A percentile compares a stretch with the other conserved stretches of the same genome.
Conservation (phyloP, 2,888 invertebrate species). For the Acronicta alni region DNA sequence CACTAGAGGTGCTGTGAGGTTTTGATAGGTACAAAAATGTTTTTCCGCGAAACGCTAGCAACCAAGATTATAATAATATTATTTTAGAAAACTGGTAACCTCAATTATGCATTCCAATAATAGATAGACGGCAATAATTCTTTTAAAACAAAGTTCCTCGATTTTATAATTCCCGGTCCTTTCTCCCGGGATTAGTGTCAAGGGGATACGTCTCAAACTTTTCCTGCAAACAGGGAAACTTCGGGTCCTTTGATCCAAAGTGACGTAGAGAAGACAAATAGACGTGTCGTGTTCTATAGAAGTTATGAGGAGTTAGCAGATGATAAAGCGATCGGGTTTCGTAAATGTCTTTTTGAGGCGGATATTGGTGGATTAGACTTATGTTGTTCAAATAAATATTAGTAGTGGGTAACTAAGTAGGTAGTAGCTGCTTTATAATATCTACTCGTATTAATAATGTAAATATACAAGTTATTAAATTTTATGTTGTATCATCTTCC, state of each 20-base stretch:
- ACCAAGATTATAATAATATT: neutral
- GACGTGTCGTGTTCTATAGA: constrained; percentile 43
- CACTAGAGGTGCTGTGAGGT: no score
- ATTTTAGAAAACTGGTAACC: no score
- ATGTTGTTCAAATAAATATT: neutral
- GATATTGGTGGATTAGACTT: neutral
- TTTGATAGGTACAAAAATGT: no score
- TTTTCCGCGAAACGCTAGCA: no score
- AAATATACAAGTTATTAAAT: no score
- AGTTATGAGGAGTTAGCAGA: constrained; percentile 30
- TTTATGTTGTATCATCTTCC: no score
- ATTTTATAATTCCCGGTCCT: constrained; percentile 52
- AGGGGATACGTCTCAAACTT: constrained; percentile 44
- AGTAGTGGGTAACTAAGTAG: no score
- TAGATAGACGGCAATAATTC: constrained; percentile 16
- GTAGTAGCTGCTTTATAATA: no score
- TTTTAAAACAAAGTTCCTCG: constrained; percentile 27
- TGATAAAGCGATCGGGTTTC: constrained; percentile 43
- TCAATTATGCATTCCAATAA: no score
- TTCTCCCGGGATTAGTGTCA: constrained; percentile 54
- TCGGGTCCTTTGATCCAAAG: constrained; percentile 41
- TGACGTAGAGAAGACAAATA: constrained; percentile 54
- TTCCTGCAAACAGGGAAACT: constrained; percentile 50
- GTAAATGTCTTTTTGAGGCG: constrained; percentile 24
- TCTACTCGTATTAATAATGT: no score